phyloP scores from a whole-genome alignment of 2,113 vertebrate genomes.

The Mobula birostris region DNA sequence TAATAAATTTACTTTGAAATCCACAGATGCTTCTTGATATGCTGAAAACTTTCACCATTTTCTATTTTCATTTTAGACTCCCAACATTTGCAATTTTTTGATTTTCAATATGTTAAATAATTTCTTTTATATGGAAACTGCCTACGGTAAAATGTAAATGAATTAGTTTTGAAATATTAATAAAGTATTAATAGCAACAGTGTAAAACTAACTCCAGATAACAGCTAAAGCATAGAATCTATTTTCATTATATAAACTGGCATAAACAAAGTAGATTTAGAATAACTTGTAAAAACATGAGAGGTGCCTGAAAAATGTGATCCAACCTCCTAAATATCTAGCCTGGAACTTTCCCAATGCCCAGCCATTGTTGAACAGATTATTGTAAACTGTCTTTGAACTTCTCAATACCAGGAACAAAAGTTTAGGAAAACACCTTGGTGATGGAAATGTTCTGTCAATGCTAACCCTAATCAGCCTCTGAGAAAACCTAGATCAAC shows the following conservation, averaged over 20 bases:
- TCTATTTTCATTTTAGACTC: no score
- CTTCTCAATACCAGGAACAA: slow-evolving; percentile 6
- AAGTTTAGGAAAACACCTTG: not conserved
- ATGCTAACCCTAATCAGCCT: not conserved
- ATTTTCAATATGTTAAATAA: not conserved
- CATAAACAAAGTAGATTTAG: not conserved
- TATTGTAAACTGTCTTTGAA: not conserved
- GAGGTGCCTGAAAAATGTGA: not conserved
- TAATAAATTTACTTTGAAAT: no score
- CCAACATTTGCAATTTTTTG: no score
- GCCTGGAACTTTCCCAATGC: not conserved
- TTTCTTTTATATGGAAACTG: not conserved
- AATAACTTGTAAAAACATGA: not conserved
- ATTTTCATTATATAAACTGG: not conserved
- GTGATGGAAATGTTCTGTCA: not conserved
- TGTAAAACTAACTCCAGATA: not conserved
- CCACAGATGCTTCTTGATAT: no score
- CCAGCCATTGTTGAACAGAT: not conserved
- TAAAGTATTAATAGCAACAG: not conserved
- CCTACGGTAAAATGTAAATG: not conserved
- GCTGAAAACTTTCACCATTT: no score
- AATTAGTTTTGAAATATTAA: not conserved
- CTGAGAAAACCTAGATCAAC: not conserved
- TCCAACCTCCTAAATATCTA: not conserved
- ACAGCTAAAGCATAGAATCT: not conserved